phyloP scores from a whole-genome alignment of 2,888 invertebrate species.

The Anodontia alba region DNA sequence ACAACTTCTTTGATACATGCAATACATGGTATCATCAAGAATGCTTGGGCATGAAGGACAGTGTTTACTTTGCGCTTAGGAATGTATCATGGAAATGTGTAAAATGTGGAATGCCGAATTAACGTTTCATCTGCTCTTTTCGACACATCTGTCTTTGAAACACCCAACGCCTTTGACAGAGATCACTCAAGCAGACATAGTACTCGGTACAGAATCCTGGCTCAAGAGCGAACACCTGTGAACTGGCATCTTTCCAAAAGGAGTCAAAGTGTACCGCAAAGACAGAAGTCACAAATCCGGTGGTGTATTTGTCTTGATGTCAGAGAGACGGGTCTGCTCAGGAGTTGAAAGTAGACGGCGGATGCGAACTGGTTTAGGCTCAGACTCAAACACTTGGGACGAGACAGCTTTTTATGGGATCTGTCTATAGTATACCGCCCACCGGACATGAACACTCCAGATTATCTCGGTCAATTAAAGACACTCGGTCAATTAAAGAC shows the following conservation, averaged over 20 bases:
- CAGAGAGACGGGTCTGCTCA: not conserved
- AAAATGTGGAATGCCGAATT: constrained; percentile 4
- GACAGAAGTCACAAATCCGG: not conserved
- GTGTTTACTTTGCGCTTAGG: not conserved
- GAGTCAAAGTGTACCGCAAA: not conserved
- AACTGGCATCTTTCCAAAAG: not conserved
- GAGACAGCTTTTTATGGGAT: not conserved
- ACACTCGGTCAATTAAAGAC: no score
- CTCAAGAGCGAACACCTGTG: not conserved
- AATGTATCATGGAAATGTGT: constrained; percentile 1
- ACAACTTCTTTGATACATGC: not conserved
- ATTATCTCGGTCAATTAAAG: not conserved
- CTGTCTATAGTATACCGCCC: not conserved
- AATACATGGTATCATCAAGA: constrained; percentile 3
- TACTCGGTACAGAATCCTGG: constrained; percentile 2
- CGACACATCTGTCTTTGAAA: not conserved
- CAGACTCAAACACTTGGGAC: not conserved
- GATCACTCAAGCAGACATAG: not conserved
- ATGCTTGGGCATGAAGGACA: constrained; percentile 3
- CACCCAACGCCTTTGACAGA: not conserved
- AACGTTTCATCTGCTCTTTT: constrained; percentile 6
- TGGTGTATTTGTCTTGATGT: not conserved
- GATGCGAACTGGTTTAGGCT: not conserved
- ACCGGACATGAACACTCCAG: not conserved
- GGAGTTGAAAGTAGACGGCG: not conserved